Conservation (phyloP, 2,888 invertebrate genomes). For the Caenorhabditis panamensis region DNA sequence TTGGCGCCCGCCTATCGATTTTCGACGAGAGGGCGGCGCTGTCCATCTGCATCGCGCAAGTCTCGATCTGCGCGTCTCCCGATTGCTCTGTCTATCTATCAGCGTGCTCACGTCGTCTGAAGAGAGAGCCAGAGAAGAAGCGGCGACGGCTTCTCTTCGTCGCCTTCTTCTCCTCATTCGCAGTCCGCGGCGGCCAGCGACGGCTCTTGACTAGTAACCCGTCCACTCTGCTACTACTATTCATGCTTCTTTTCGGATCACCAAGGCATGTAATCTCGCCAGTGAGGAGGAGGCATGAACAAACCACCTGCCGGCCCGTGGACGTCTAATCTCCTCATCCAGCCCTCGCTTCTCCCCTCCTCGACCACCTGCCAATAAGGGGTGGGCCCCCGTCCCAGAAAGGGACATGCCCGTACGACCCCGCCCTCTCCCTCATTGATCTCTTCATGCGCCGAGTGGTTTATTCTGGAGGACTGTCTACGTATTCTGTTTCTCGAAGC, state of each 20-base stretch:
- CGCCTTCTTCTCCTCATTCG: constrained; percentile 37
- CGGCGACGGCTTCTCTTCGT: constrained; percentile 23
- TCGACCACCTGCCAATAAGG: constrained; percentile 49
- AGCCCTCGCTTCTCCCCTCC: constrained; percentile 15
- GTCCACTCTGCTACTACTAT: constrained; percentile 29
- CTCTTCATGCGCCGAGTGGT: constrained; percentile 27
- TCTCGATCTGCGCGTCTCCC: constrained; percentile 25
- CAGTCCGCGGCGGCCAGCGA: constrained; percentile 41
- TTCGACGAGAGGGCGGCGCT: constrained; percentile 30
- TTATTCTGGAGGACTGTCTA: constrained; percentile 37
- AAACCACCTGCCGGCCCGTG: constrained; percentile 51
- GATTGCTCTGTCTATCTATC: constrained; percentile 30
- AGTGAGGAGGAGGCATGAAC: background rate
- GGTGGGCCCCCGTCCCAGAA: background rate
- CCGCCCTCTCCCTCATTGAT: constrained; percentile 35
- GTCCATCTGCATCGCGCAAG: constrained; percentile 19
- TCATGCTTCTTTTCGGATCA: constrained; percentile 44
- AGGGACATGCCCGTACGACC: background rate
- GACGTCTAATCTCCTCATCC: constrained; percentile 49
- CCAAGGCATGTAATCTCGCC: constrained; percentile 45
- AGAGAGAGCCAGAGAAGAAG: constrained; percentile 33
- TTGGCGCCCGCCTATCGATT: constrained; percentile 46
- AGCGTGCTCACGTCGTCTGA: constrained; percentile 39
- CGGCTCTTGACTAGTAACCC: constrained; percentile 59
- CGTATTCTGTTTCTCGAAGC: constrained; percentile 21